phyloP scores from a whole-genome alignment of 2,797 vertebrate species.

The Tokudaia tokunoshimensis region DNA sequence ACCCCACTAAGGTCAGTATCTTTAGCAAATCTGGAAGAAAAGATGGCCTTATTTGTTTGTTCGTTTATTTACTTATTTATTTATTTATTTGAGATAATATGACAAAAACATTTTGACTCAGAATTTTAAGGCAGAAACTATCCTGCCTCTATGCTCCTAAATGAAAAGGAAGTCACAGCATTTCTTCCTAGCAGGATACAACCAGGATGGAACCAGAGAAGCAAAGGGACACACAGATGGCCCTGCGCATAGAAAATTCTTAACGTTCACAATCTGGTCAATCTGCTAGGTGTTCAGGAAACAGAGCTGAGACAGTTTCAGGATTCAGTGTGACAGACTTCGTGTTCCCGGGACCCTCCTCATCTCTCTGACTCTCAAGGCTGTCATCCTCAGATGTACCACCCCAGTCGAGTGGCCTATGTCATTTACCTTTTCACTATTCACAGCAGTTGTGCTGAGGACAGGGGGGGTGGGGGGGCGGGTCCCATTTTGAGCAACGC shows the following conservation, averaged over 20 bases:
- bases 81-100: conserved; percentile 77
- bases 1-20: conserved; percentile 60
- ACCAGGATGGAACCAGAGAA: conserved; percentile 87
- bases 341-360: conserved; percentile 76
- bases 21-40: conserved; percentile 77
- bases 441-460: not conserved
- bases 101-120: conserved; percentile 81
- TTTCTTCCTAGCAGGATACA: conserved; percentile 88
- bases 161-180: conserved; percentile 87
- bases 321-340: conserved; percentile 86
- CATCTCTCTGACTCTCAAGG: conserved; percentile 61
- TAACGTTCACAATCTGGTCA: conserved; percentile 88
- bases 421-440: not conserved
- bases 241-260: conserved; percentile 86
- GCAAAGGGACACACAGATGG: conserved; percentile 88
- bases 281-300: conserved; percentile 88
- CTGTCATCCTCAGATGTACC: conserved; percentile 78
- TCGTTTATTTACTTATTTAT: not conserved
- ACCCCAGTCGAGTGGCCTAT: not conserved
- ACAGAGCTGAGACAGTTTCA: conserved; percentile 86
- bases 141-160: conserved; percentile 80
- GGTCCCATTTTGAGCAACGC: not conserved
- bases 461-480: not conserved
- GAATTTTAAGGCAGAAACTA: conserved; percentile 85
- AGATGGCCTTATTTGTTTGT: conserved; percentile 64